phyloP scores from a whole-genome alignment of 53 echinoderm and acorn worm genomes.

The Mesocentrotus franciscanus region DNA sequence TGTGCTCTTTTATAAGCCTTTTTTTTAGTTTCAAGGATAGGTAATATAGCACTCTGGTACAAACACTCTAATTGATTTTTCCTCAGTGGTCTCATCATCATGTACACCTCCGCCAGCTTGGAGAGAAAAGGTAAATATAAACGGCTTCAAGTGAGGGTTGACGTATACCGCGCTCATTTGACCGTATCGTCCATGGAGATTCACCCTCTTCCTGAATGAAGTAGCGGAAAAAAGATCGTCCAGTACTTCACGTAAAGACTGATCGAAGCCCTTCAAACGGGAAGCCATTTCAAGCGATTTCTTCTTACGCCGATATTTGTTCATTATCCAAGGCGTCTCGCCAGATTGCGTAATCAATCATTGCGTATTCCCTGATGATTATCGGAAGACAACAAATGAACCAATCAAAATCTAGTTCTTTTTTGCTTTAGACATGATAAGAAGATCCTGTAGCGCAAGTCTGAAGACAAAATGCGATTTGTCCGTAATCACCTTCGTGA shows the following conservation, averaged over 20 bases:
- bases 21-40: too few species aligned
- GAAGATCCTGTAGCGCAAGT: too few species aligned
- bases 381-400: neutral
- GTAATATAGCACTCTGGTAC: neutral
- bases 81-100: neutral
- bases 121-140: neutral
- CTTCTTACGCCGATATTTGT: neutral
- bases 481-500: too few species aligned
- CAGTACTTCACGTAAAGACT: neutral
- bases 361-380: neutral
- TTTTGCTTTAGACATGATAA: too few species aligned
- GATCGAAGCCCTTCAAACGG: neutral
- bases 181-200: neutral
- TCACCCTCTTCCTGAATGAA: neutral
- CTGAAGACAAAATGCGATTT: too few species aligned
- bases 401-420: neutral
- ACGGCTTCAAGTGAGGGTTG: neutral
- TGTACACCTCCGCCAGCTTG: neutral
- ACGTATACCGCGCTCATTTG: neutral
- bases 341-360: neutral
- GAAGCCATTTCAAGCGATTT: neutral
- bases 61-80: neutral
- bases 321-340: neutral
- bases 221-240: neutral
- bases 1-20: too few species aligned